Percentiles rank a stretch among this genome's conserved stretches.
Evolutionary conservation across 1,140 invertebrate species (phyloP).

Genomic region (Danaus melanippus): DNA sequence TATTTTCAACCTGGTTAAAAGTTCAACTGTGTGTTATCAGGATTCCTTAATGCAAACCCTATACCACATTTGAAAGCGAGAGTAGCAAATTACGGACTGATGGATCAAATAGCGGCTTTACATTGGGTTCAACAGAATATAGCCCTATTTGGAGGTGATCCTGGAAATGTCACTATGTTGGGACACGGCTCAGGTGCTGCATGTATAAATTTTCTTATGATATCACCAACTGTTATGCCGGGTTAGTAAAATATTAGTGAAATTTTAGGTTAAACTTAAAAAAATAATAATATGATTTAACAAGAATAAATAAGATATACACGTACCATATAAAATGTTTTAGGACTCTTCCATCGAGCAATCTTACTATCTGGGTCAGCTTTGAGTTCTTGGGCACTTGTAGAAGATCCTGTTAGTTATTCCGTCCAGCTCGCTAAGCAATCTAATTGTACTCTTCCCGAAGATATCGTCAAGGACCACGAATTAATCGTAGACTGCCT

Average conservation of each 20-base stretch:
- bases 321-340: conserved; percentile 2
- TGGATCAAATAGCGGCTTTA: conserved; percentile 93
- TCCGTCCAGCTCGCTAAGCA: conserved; percentile 87
- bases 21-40: conserved; percentile 53
- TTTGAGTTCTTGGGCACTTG: conserved; percentile 93
- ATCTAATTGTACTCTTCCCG: conserved; percentile 89
- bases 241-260: conserved; percentile 68
- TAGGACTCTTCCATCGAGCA: conserved; percentile 91
- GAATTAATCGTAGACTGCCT: conserved; percentile 87
- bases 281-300: too few relatives aligned
- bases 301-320: too few relatives aligned
- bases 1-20: not conserved
- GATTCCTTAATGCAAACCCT: conserved; percentile 89
- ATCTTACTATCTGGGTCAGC: conserved; percentile 94
- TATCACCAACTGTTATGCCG: conserved; percentile 92
- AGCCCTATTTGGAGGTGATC: conserved; percentile 90
- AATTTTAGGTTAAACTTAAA: too few relatives aligned
- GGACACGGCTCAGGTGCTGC: conserved; percentile 96
- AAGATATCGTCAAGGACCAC: conserved; percentile 83
- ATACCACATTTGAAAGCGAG: conserved; percentile 84
- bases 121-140: conserved; percentile 96
- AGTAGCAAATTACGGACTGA: conserved; percentile 92
- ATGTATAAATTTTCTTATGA: conserved; percentile 95
- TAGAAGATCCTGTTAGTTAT: conserved; percentile 90
- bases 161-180: conserved; percentile 89